phyloP scores from a whole-genome alignment of 2,797 vertebrate species.

The Hapalemur alaotrensis region DNA sequence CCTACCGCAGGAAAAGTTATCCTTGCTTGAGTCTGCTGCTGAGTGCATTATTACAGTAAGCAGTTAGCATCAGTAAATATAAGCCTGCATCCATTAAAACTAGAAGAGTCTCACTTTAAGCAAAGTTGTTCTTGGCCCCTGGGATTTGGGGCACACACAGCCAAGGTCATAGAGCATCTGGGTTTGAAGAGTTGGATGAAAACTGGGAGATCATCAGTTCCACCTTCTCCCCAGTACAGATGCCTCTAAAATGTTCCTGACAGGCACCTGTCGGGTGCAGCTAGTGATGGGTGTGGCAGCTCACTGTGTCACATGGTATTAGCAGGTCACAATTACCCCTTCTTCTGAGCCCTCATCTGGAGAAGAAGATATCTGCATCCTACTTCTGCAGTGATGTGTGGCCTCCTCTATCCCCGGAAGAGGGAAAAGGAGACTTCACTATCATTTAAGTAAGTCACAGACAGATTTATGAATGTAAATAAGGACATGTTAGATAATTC shows the following conservation, averaged over 20 bases:
- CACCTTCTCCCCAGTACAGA: neutral
- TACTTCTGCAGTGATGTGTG: neutral
- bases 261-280: neutral
- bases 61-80: neutral
- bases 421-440: neutral
- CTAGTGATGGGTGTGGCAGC: neutral
- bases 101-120: neutral
- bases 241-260: neutral
- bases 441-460: neutral
- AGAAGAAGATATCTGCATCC: neutral
- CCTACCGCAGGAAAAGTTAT: neutral
- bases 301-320: neutral
- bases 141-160: neutral
- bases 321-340: neutral
- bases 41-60: slow-evolving; percentile 35
- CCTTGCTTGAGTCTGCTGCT: neutral
- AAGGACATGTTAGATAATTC: neutral
- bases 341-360: neutral
- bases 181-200: neutral
- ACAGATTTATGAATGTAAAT: neutral
- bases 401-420: neutral
- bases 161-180: neutral
- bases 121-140: neutral
- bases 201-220: neutral
- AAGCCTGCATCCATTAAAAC: neutral